phyloP scores from a whole-genome alignment of 2,797 vertebrate genomes.

The Myiotriccus ornatus region DNA sequence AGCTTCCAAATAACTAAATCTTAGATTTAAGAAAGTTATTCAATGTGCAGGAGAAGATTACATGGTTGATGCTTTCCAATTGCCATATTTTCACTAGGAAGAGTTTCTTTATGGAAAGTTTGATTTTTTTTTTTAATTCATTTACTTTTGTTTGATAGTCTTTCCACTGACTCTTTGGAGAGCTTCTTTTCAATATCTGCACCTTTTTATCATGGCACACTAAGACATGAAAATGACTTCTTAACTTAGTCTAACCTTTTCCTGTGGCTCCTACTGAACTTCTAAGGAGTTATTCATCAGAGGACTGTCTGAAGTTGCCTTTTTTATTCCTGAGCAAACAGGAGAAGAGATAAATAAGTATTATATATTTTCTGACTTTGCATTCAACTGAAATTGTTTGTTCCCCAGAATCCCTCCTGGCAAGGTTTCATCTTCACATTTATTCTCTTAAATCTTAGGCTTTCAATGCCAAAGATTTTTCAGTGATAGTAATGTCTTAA shows the following conservation, averaged over 20 bases:
- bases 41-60: neutral
- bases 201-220: neutral
- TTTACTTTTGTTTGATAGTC: neutral
- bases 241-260: neutral
- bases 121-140: neutral
- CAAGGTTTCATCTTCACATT: neutral
- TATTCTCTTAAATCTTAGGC: neutral
- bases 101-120: neutral
- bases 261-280: neutral
- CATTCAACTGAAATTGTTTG: neutral
- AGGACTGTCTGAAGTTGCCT: neutral
- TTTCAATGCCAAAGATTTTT: neutral
- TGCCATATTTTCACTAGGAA: neutral
- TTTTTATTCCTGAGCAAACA: neutral
- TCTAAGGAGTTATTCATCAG: neutral
- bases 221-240: neutral
- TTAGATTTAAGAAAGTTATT: neutral
- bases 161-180: neutral
- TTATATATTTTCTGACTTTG: neutral
- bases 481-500: neutral
- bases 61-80: neutral
- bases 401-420: neutral
- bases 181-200: neutral
- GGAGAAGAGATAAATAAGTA: neutral
- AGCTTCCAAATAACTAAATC: neutral